A percentile compares a stretch with the other conserved stretches of the same genome.
These are phyloP conservation scores for Meleagris gallopavo DNA, from an alignment of 2,113 vertebrate genomes.

Conservation along the genomic window DNA sequence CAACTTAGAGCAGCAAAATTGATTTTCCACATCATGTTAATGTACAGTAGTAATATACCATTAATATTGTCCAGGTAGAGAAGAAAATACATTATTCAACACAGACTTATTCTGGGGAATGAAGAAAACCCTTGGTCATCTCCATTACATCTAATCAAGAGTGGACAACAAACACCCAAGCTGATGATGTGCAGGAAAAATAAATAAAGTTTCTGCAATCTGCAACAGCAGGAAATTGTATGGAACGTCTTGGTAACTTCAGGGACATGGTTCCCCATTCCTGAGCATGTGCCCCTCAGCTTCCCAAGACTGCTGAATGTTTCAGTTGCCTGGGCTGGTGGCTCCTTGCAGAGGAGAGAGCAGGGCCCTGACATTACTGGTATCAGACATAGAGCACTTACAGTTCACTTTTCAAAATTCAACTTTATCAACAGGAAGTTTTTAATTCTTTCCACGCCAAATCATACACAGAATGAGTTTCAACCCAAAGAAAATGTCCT, in stretches of 20 bases:
- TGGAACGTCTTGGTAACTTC: background rate
- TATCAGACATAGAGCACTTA: accelerated
- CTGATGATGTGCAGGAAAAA: background rate
- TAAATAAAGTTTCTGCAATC: background rate
- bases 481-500: background rate
- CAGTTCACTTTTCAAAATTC: background rate
- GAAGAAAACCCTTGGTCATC: background rate
- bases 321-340: background rate
- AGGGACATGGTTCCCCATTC: background rate
- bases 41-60: background rate
- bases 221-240: background rate
- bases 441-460: background rate
- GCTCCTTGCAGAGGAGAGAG: background rate
- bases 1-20: background rate
- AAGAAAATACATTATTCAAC: slow-evolving; percentile 39
- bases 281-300: background rate
- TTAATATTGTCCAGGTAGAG: slow-evolving; percentile 1
- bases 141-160: background rate
- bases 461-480: background rate
- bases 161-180: slow-evolving; percentile 5
- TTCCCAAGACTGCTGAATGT: background rate
- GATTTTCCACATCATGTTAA: slow-evolving; percentile 29
- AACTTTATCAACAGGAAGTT: background rate
- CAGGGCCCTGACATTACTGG: background rate
- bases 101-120: background rate